These are phyloP conservation scores for Zapornia atra DNA, from an alignment of 2,113 vertebrate species.

Conservation along the genomic window DNA sequence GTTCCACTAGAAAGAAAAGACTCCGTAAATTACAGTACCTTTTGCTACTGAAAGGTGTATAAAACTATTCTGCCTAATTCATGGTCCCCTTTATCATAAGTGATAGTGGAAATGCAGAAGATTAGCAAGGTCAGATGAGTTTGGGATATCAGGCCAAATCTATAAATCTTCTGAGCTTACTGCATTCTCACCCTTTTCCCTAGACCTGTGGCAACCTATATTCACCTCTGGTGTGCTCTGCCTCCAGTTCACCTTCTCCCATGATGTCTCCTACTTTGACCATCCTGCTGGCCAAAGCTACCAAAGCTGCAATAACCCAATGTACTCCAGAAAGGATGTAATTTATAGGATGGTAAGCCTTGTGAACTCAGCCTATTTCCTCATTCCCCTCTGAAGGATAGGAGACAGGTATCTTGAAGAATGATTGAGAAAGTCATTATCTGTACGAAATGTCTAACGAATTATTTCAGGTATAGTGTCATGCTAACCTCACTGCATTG, in stretches of 20 bases:
- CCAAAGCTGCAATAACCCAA: background rate
- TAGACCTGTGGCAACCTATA: background rate
- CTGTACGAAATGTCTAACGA: background rate
- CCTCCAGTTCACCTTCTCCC: background rate
- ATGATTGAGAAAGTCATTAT: background rate
- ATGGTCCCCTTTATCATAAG: conserved; percentile 46
- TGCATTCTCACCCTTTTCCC: background rate
- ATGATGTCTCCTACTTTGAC: background rate
- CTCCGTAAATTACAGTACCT: background rate
- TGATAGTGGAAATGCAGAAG: conserved; percentile 54
- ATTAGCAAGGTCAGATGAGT: conserved; percentile 59
- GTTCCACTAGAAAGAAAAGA: conserved; percentile 18
- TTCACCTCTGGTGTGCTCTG: background rate
- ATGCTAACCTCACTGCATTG: background rate
- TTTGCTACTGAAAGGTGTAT: conserved; percentile 46
- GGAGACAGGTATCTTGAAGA: background rate
- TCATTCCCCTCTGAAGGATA: accelerated
- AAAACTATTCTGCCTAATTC: conserved; percentile 59
- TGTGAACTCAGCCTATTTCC: background rate
- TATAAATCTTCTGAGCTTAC: conserved; percentile 34
- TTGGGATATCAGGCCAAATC: conserved; percentile 38
- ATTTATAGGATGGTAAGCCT: background rate
- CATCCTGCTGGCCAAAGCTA: background rate
- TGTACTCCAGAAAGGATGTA: background rate
- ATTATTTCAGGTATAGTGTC: background rate